phyloP scores from a whole-genome alignment of 2,797 vertebrate species.

The Eupleurogrammus muticus region DNA sequence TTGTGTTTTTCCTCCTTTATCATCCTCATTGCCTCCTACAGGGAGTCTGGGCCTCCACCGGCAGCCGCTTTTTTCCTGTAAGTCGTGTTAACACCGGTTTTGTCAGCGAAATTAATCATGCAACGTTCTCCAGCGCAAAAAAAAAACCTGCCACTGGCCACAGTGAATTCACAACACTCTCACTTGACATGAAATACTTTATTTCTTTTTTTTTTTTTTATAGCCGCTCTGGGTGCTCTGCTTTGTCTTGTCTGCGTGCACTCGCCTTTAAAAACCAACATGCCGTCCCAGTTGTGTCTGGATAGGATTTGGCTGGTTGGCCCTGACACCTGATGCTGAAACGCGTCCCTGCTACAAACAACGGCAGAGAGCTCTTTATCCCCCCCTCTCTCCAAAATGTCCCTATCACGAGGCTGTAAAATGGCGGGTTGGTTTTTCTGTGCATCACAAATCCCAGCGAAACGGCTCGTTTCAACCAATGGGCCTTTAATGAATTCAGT shows the following conservation, averaged over 20 bases:
- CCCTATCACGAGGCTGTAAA: too few relatives aligned
- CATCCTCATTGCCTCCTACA: slow-evolving; percentile 36
- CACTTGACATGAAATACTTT: slow-evolving; percentile 30
- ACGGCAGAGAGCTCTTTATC: too few relatives aligned
- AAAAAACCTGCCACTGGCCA: slow-evolving; percentile 25
- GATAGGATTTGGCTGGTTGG: slow-evolving; percentile 31
- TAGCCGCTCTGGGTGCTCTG: slow-evolving; percentile 7
- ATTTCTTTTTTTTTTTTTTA: slow-evolving; percentile 25
- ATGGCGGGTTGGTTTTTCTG: too few relatives aligned
- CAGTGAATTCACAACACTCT: slow-evolving; percentile 24
- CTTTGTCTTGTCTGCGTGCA: slow-evolving; percentile 6
- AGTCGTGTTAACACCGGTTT: slow-evolving; percentile 37
- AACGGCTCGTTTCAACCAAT: too few relatives aligned
- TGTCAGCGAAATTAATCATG: slow-evolving; percentile 52
- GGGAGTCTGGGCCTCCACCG: slow-evolving; percentile 29
- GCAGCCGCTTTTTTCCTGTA: slow-evolving; percentile 5
- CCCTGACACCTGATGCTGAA: slow-evolving; percentile 26
- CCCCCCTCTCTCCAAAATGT: too few relatives aligned
- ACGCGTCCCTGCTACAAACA: slow-evolving; percentile 20
- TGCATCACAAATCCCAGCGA: too few relatives aligned
- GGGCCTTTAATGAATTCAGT: too few relatives aligned
- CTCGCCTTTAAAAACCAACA: slow-evolving; percentile 8
- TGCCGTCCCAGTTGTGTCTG: slow-evolving; percentile 4
- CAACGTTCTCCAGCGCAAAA: slow-evolving; percentile 15
- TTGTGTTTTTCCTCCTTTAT: slow-evolving; percentile 44